These are phyloP conservation scores for Drosophila dunni DNA, from an alignment of 1,140 invertebrate species.

Conservation along the genomic window DNA sequence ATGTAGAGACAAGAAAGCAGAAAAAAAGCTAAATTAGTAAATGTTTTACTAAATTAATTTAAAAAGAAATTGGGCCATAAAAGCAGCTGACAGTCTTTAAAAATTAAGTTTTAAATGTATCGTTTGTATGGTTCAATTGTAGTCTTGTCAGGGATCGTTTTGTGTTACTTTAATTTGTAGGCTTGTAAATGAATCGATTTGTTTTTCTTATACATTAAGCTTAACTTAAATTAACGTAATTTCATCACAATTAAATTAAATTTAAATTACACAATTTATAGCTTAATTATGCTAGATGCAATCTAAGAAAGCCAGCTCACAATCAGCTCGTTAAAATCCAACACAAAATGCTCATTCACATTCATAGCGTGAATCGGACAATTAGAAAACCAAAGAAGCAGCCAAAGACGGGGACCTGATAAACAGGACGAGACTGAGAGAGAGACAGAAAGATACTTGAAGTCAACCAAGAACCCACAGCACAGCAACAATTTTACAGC, in stretches of 20 bases:
- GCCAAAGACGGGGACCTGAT: slow-evolving; percentile 1
- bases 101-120: slow-evolving; percentile 35
- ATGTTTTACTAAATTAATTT: background rate
- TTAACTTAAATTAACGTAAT: slow-evolving; percentile 43
- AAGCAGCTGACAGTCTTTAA: slow-evolving; percentile 12
- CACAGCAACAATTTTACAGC: slow-evolving; percentile 7
- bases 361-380: slow-evolving; percentile 51
- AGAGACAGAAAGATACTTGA: background rate
- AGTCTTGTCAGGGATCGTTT: slow-evolving; percentile 43
- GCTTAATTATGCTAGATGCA: slow-evolving; percentile 48
- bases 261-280: slow-evolving; percentile 60
- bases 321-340: slow-evolving; percentile 36
- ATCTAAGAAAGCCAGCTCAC: slow-evolving; percentile 7
- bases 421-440: slow-evolving; percentile 6
- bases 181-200: slow-evolving; percentile 50
- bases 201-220: slow-evolving; percentile 14
- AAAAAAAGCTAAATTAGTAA: slow-evolving; percentile 38
- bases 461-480: slow-evolving; percentile 6
- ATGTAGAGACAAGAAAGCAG: background rate
- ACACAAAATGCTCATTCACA: slow-evolving; percentile 54
- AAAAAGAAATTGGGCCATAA: background rate
- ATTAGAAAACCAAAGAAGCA: slow-evolving; percentile 12
- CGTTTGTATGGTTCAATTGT: slow-evolving; percentile 28
- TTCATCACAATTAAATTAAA: slow-evolving; percentile 24
- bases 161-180: slow-evolving; percentile 2